Conservation (phyloP, 1,140 invertebrate genomes). For the Tribolium madens region DNA sequence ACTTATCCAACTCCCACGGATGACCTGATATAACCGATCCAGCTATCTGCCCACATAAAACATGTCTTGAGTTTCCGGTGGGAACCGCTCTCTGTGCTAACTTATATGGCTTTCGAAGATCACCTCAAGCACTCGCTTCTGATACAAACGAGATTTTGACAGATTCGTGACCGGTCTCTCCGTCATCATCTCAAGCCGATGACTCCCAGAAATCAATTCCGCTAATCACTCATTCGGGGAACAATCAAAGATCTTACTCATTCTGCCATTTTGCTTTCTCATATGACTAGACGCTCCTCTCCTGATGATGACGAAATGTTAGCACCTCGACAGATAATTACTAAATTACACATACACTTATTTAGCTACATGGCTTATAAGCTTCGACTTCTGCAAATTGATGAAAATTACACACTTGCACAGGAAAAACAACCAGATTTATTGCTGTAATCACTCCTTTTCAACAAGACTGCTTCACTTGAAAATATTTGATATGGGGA, state of each 20-base stretch:
- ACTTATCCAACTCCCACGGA: slow-evolving; percentile 40
- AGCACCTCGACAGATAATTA: background rate
- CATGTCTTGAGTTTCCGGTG: slow-evolving; percentile 41
- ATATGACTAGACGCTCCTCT: slow-evolving; percentile 5
- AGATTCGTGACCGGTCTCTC: slow-evolving; percentile 25
- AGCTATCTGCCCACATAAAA: slow-evolving; percentile 40
- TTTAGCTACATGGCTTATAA: background rate
- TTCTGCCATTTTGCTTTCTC: background rate
- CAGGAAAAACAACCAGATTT: background rate
- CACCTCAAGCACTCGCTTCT: slow-evolving; percentile 32
- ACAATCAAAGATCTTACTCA: slow-evolving; percentile 11
- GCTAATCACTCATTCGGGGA: slow-evolving; percentile 32
- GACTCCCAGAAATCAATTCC: slow-evolving; percentile 37
- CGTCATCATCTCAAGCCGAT: slow-evolving; percentile 30
- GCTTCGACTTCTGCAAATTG: background rate
- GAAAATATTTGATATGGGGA: background rate
- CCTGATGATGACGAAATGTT: background rate
- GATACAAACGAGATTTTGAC: slow-evolving; percentile 34
- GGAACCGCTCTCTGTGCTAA: slow-evolving; percentile 28
- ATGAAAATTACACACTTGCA: background rate
- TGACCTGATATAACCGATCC: slow-evolving; percentile 43
- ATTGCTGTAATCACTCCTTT: background rate
- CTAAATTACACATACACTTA: background rate
- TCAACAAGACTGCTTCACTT: background rate
- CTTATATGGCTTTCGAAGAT: slow-evolving; percentile 38